These are phyloP conservation scores for Saturnia japonica DNA, from an alignment of 2,888 invertebrate genomes.

Conservation along the genomic window DNA sequence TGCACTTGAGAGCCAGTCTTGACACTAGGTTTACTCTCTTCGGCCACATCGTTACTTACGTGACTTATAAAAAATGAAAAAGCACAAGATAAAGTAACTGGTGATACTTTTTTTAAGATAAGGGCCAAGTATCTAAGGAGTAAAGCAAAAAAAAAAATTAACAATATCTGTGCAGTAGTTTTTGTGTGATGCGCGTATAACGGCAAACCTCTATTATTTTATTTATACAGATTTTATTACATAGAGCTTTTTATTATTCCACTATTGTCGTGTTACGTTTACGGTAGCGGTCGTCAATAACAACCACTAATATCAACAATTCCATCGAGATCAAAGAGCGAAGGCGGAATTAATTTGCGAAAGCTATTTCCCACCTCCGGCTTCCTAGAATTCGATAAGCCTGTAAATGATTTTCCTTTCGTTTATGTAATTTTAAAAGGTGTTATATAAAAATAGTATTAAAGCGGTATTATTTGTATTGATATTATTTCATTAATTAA, in stretches of 20 bases:
- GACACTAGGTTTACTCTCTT: no score
- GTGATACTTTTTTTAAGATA: no score
- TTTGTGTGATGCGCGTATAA: no score
- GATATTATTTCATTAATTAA: no score
- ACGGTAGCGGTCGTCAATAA: neutral
- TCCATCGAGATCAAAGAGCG: constrained; percentile 8
- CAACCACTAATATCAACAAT: constrained; percentile 10
- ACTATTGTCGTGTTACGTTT: neutral
- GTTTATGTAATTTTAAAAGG: neutral
- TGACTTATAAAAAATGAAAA: no score
- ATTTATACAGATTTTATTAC: neutral
- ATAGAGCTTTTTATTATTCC: neutral
- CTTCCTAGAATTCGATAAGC: constrained; percentile 1
- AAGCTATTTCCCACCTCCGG: neutral
- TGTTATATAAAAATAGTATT: neutral
- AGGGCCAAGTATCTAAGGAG: no score
- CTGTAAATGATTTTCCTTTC: neutral
- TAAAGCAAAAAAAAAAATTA: no score
- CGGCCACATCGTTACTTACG: no score
- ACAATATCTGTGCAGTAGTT: no score
- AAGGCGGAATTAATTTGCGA: constrained; percentile 6
- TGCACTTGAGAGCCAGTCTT: no score
- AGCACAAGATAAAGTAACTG: no score
- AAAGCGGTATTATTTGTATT: neutral
- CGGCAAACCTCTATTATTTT: no score